Percentiles rank a stretch among this genome's conserved stretches.
phyloP scores from a whole-genome alignment of 30 jellyfish, hydroid and myxozoan genomes.

The Cassiopea andromeda region DNA sequence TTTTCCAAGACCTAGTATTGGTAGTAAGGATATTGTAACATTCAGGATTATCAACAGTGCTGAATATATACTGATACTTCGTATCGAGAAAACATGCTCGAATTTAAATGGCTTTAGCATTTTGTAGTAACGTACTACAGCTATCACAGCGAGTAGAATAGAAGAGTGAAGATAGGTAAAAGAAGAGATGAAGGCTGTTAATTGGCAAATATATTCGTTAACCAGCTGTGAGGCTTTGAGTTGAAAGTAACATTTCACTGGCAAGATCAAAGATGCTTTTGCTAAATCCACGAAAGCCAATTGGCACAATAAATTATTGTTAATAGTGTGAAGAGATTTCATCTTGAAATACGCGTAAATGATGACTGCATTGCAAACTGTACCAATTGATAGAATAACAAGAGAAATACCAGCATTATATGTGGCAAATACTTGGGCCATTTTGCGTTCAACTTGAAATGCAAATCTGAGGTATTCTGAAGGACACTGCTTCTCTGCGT shows the following conservation, averaged over 20 bases:
- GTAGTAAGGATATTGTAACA: constrained; percentile 57
- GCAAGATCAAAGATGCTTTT: constrained; percentile 41
- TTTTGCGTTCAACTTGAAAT: background rate
- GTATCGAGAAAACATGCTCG: constrained; percentile 17
- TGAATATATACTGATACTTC: constrained; percentile 8
- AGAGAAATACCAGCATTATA: constrained; percentile 23
- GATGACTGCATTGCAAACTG: constrained; percentile 30
- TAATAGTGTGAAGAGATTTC: constrained; percentile 38
- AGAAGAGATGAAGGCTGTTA: constrained; percentile 61
- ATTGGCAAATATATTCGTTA: constrained; percentile 40
- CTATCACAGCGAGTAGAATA: constrained; percentile 57
- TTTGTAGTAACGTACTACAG: constrained; percentile 64
- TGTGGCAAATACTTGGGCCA: constrained; percentile 6
- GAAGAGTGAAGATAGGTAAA: constrained; percentile 67
- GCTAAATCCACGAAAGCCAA: constrained; percentile 46
- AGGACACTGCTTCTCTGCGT: background rate
- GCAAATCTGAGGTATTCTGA: background rate
- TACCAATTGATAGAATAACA: constrained; percentile 3
- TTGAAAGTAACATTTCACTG: constrained; percentile 20
- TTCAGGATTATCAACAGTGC: constrained; percentile 1
- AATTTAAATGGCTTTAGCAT: constrained; percentile 28
- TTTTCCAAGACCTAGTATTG: constrained; percentile 71
- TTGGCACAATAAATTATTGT: constrained; percentile 41
- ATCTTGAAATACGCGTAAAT: constrained; percentile 22
- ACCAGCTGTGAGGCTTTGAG: constrained; percentile 26